Conservation (phyloP, 2,113 vertebrate genomes). For the Dunckerocampus dactyliophorus region DNA sequence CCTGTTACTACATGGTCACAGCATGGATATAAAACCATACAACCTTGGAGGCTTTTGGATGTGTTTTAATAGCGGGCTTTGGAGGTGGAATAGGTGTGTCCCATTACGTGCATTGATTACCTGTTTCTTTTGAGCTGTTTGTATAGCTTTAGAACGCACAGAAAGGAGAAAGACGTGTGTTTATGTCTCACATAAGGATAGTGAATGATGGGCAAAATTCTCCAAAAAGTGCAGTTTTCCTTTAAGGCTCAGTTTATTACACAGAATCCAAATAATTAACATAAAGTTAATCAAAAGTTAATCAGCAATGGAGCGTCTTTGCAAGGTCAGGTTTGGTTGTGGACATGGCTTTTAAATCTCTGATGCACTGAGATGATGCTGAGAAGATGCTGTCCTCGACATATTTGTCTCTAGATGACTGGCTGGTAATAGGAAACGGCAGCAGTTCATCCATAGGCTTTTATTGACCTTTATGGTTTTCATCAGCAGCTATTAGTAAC, state of each 20-base stretch:
- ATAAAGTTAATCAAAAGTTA: neutral
- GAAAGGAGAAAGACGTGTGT: too few relatives aligned
- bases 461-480: conserved; percentile 54
- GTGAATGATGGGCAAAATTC: too few relatives aligned
- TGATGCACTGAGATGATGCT: conserved; percentile 8
- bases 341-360: conserved; percentile 23
- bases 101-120: too few relatives aligned
- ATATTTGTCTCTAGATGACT: conserved; percentile 45
- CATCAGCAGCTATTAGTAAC: conserved; percentile 56
- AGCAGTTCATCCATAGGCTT: conserved; percentile 44
- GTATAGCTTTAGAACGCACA: too few relatives aligned
- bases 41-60: too few relatives aligned
- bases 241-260: neutral
- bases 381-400: conserved; percentile 35
- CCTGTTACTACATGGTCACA: too few relatives aligned
- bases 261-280: neutral
- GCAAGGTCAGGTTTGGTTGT: neutral
- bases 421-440: conserved; percentile 38
- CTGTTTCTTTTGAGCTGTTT: too few relatives aligned
- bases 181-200: too few relatives aligned
- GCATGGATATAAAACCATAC: too few relatives aligned
- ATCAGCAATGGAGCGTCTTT: neutral
- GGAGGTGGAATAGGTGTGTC: too few relatives aligned
- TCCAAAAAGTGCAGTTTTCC: too few relatives aligned
- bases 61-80: too few relatives aligned